Base-by-base conservation (phyloP, 2,113 vertebrate genomes). In the Phocoena sinus region DNA sequence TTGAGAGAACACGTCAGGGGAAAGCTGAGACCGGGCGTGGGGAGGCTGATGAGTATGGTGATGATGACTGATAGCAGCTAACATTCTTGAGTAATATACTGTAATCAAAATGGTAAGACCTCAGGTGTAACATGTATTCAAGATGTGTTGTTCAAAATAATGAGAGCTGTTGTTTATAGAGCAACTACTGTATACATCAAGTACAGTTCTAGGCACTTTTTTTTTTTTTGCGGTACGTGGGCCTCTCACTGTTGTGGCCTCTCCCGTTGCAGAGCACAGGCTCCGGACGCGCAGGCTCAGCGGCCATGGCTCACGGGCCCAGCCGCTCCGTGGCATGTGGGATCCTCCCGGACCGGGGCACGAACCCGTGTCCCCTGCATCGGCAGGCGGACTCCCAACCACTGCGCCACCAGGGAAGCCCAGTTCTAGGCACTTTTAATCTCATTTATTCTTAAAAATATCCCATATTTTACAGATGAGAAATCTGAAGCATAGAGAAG, bases 381-480 rank as follows among this genome's bases (percentile, higher is more conserved):
- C 8, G 44, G 44, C 44, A 44, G 44, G 44, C 8, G 8, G 44
- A 44, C 44, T 44, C 44, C 0, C 44, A 9, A 44, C 44, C 44
- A 44, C 44, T 44, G 44, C 8, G 44, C 44, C 44, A 44, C 44
- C 44, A 44, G 44, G 44, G 44, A 44, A 44, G 44, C 44, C 44
- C 38, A 65, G 13, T 68, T 21, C 31, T 74, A 83, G 28, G 20
- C 15, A 83, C 23, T 68, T 88, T 23, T 23, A 17, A 58, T 53
- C 33, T 92, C n/a, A 56, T 71, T 88, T 58, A 67, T 88, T 84
- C 80, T 60, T 96, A 82, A 73, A 68, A 81, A 36, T 21, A 60
- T 56, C 6, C 25, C 15, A 8, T 44, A 50, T 38, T 81, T 94
- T 68, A 76, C 20, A 94, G 63, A 74, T 90, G 33, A 92, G 53